Evolutionary conservation across 1,140 invertebrate genomes (phyloP), one percentile per base, ranked within the genome.

Genomic region (Penaeus chinensis): DNA sequence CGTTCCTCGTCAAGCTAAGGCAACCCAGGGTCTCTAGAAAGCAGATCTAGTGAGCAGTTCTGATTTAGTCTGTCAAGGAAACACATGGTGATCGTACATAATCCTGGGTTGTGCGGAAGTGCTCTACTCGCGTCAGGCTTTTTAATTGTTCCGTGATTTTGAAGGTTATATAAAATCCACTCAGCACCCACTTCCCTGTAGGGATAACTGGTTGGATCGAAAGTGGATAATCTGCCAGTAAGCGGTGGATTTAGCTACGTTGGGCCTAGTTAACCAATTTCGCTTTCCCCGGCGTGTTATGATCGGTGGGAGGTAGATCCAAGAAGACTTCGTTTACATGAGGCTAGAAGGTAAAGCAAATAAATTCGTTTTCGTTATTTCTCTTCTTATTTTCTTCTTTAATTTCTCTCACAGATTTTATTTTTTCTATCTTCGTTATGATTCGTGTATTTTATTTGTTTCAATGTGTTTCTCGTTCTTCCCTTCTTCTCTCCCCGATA

Each of bases 241-340:
- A 54, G 54, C 54, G 54, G 54, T 54, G 54, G 54, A 54, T 54
- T 54, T 54, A 54, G 54, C 54, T 54, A 13, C 54, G 54, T 16
- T 54, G 54, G 54, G 54, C 54, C 54, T 54, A 54, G 54, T 54
- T 54, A 54, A 13, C 54, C 54, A 54, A 10, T 54, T 54, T 54
- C 54, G 54, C 11, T 54, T 54, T 54, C 5, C 54, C 54, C 54
- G 54, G 0, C 54, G 63, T 85, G 63, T 80, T 54, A 79, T 80
- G 84, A 62, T 69, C n/a, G 22, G 47, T 54, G 84, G 54, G 78
- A 42, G 18, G 24, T 42, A 19, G n/a, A 76, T 47, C 32, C 27
- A 74, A 66, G 77, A 79, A 62, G 37, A 85, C 84, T 74, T 77
- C 84, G 84, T 66, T 85, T 85, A 80, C 84, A 85, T 85, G 84